Evolutionary conservation across 1,140 invertebrate genomes (phyloP).

Genomic region (Ladona fulva): DNA sequence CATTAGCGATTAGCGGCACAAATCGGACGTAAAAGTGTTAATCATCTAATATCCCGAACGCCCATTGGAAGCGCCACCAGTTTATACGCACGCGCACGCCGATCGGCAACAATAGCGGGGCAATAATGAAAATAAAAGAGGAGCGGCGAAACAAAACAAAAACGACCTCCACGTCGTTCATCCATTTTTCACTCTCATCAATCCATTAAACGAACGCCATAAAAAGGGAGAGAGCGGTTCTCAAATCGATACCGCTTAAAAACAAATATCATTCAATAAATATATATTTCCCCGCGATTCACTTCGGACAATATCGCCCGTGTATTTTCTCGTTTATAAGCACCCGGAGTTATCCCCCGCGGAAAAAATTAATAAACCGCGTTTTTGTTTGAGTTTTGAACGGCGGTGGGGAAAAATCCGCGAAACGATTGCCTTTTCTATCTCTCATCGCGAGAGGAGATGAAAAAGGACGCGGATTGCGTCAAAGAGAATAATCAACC

Average conservation of each 20-base stretch:
- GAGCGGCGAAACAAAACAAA: neutral
- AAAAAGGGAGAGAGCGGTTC: neutral
- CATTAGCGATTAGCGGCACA: neutral
- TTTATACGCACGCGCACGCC: too few species aligned
- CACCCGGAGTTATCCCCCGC: too few species aligned
- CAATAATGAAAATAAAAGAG: neutral
- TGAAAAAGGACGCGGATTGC: neutral
- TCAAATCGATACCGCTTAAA: neutral
- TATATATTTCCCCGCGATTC: neutral
- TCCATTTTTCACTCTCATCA: slow-evolving; percentile 6
- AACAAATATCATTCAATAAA: slow-evolving; percentile 1
- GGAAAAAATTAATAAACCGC: neutral
- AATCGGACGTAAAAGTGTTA: slow-evolving; percentile 9
- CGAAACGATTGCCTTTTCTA: neutral
- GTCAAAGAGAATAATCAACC: neutral
- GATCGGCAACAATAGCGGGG: neutral
- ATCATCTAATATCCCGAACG: slow-evolving; percentile 5
- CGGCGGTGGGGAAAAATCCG: neutral
- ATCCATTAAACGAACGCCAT: neutral
- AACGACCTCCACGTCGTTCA: neutral
- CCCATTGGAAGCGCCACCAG: neutral
- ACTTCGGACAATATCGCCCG: neutral
- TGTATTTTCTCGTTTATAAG: neutral
- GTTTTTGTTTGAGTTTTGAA: neutral
- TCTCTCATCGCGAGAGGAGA: neutral